These are phyloP conservation scores for Platanista minor DNA, from an alignment of 2,113 vertebrate species.

Conservation along the genomic window DNA sequence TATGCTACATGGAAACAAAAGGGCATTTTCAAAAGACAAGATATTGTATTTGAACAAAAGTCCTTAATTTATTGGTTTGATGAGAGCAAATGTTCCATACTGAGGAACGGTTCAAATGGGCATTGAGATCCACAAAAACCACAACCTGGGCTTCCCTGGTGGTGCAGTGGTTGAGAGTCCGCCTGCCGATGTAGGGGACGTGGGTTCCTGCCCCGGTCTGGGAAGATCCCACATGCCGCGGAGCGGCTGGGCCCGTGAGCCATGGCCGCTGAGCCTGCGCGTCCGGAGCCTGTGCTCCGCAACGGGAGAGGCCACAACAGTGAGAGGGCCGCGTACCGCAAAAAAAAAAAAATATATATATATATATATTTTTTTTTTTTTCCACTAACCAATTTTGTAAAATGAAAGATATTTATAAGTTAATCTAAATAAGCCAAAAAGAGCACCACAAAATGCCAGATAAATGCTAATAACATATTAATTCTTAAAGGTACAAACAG, in stretches of 20 bases:
- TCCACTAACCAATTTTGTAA: neutral
- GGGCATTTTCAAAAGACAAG: neutral
- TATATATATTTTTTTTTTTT: too few species aligned
- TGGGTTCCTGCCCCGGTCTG: too few species aligned
- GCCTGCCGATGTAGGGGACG: too few species aligned
- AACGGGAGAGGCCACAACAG: too few species aligned
- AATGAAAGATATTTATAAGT: conserved; percentile 5
- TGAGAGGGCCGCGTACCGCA: too few species aligned
- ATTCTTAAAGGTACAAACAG: neutral
- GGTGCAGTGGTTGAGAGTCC: too few species aligned
- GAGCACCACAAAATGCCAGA: neutral
- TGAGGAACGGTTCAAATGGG: neutral
- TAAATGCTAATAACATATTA: neutral
- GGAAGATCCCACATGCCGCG: too few species aligned
- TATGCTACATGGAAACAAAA: neutral
- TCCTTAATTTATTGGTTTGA: neutral
- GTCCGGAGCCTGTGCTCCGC: too few species aligned
- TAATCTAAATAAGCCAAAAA: neutral
- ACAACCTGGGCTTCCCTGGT: too few species aligned
- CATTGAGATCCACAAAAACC: neutral
- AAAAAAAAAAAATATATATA: too few species aligned
- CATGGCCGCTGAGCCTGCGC: too few species aligned
- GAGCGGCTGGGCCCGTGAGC: too few species aligned
- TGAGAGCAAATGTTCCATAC: neutral
- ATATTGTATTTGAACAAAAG: conserved; percentile 9